Evolutionary conservation across 2,888 invertebrate genomes (phyloP).

Genomic region (Lottia gigantea): DNA sequence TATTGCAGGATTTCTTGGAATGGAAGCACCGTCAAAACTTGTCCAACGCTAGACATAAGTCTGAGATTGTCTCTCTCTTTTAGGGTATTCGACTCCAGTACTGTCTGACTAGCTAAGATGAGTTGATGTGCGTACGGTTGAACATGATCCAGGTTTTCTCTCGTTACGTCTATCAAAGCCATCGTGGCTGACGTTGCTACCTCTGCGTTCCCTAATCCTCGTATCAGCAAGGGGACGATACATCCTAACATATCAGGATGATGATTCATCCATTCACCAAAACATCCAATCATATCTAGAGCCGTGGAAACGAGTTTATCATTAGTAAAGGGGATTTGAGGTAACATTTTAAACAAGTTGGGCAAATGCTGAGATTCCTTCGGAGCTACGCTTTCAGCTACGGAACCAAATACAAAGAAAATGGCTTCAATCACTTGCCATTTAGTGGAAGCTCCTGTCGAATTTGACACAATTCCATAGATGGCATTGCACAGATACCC

Average conservation of each 20-base stretch:
- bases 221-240: constrained; percentile 77
- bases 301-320: constrained; percentile 78
- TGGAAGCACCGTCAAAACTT: constrained; percentile 78
- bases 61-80: constrained; percentile 75
- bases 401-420: constrained; percentile 75
- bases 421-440: constrained; percentile 74
- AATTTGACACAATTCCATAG: constrained; percentile 48
- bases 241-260: constrained; percentile 78
- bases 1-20: constrained; percentile 76
- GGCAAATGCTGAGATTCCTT: constrained; percentile 73
- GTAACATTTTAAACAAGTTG: constrained; percentile 74
- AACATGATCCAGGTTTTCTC: constrained; percentile 82
- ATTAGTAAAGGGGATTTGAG: constrained; percentile 75
- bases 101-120: constrained; percentile 75
- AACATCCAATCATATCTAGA: constrained; percentile 82
- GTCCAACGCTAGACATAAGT: constrained; percentile 82
- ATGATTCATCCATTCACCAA: constrained; percentile 85
- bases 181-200: constrained; percentile 85
- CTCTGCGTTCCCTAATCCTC: constrained; percentile 75
- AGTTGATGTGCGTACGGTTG: constrained; percentile 82
- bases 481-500: constrained; percentile 77
- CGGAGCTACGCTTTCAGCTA: constrained; percentile 72
- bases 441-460: constrained; percentile 35
- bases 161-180: constrained; percentile 87
- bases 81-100: background rate